A percentile compares a stretch with the other conserved stretches of the same genome.
phyloP scores from a whole-genome alignment of 2,888 invertebrate genomes.

The Latheticus oryzae region DNA sequence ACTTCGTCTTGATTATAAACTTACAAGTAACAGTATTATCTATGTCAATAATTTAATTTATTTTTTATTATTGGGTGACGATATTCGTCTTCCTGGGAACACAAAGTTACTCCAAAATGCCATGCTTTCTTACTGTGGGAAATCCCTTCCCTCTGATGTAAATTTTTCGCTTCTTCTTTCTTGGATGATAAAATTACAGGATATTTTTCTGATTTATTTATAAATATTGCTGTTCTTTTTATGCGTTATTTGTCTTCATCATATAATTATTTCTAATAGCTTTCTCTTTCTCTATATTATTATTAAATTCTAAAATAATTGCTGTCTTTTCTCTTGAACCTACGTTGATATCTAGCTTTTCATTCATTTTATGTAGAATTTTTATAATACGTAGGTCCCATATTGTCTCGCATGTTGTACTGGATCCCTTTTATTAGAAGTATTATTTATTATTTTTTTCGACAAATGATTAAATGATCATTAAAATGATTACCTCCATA shows the following conservation, averaged over 20 bases:
- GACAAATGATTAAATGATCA: conserved; percentile 8
- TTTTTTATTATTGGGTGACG: conserved; percentile 12
- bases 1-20: too few relatives aligned
- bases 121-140: conserved; percentile 10
- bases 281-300: conserved; percentile 7
- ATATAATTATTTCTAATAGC: conserved; percentile 12
- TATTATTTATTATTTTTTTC: conserved; percentile 7
- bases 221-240: conserved; percentile 11
- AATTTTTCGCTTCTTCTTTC: conserved; percentile 12
- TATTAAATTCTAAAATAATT: conserved; percentile 12
- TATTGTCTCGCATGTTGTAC: conserved; percentile 12
- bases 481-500: conserved; percentile 9
- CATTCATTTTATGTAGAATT: conserved; percentile 10
- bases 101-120: conserved; percentile 9
- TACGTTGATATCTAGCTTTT: conserved; percentile 10
- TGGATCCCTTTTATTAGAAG: conserved; percentile 10
- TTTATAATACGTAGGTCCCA: too few relatives aligned
- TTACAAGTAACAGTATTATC: too few relatives aligned
- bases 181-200: conserved; percentile 10
- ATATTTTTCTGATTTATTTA: conserved; percentile 8
- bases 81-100: conserved; percentile 8
- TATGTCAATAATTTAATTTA: conserved; percentile 10
- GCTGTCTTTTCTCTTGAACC: conserved; percentile 12
- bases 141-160: conserved; percentile 8
- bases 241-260: conserved; percentile 9